Evolutionary conservation across 2,888 invertebrate species (phyloP), one percentile per base, ranked within the genome.

Genomic region (Hirtodrosophila alboralis): DNA sequence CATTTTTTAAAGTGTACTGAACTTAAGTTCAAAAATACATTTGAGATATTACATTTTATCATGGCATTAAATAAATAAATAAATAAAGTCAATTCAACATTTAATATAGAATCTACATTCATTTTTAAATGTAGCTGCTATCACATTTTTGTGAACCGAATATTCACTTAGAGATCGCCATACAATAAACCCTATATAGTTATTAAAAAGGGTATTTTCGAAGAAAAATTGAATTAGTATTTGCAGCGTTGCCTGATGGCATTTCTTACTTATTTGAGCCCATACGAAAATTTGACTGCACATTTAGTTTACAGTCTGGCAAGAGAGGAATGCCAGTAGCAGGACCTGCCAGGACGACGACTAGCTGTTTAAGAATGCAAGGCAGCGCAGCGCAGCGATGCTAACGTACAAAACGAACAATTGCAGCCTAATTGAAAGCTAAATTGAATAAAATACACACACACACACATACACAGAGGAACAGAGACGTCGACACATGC

Each of bases 351-450:
- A 23, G 56, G 61, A 33, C 38, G 47, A 57, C 48, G 23, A 23
- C 23, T 5, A 54, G 34, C 86, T 80, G 81, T 69, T 86, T 86
- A 74, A 79, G 76, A 84, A 79, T 79, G 86, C 78, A 78, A 75
- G 67, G 63, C 79, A 60, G 54, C 72, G 72, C 66, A 66, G 45
- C n/a, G n/a, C 23, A 58, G 65, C 58, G 52, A 48, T 63, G 63
- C 64, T 54, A 53, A 66, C 74, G 78, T 65, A 65, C 86, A 86
- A 23, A 84, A 77, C 86, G 86, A 86, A 81, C 86, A 81, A 86
- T 84, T 84, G 86, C 78, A 81, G 81, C 78, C 81, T 86, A 81
- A 81, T 81, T 81, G 81, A 81, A 81, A 84, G 80, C 80, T 80
- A 86, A 81, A 81, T 81, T 81, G 84, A 81, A 86, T 81, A 84